Percentiles rank a stretch among this genome's conserved stretches.
These are phyloP conservation scores for Cladorhizidae sp. DNA, from an alignment of 37 sponge, comb jelly and placozoan genomes.

Conservation along the genomic window DNA sequence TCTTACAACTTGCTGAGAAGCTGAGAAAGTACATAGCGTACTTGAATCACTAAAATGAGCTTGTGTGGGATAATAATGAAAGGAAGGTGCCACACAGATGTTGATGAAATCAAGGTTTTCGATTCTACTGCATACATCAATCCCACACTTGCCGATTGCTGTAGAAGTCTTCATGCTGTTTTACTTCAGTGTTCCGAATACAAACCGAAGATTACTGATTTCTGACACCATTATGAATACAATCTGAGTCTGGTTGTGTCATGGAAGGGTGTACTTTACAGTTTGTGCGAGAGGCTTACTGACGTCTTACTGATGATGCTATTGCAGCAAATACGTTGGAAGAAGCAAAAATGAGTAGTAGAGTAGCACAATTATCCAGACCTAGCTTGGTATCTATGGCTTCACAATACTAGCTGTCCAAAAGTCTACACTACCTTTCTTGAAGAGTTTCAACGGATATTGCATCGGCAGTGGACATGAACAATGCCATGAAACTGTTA, in stretches of 20 bases:
- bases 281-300: slow-evolving; percentile 48
- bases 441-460: slow-evolving; percentile 5
- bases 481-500: slow-evolving; percentile 36
- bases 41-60: slow-evolving; percentile 33
- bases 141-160: slow-evolving; percentile 38
- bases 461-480: slow-evolving; percentile 4
- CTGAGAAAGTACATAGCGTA: slow-evolving; percentile 51
- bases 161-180: slow-evolving; percentile 42
- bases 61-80: slow-evolving; percentile 16
- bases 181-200: slow-evolving; percentile 5
- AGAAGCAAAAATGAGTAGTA: slow-evolving; percentile 21
- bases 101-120: slow-evolving; percentile 43
- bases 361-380: slow-evolving; percentile 32
- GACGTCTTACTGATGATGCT: slow-evolving; percentile 24
- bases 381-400: slow-evolving; percentile 30
- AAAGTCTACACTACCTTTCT: slow-evolving; percentile 9
- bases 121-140: not conserved
- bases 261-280: slow-evolving; percentile 35
- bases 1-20: slow-evolving; percentile 55
- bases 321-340: not conserved
- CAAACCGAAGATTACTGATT: slow-evolving; percentile 35
- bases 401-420: slow-evolving; percentile 11
- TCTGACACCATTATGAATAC: slow-evolving; percentile 41
- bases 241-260: slow-evolving; percentile 46
- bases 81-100: slow-evolving; percentile 21